A percentile compares a stretch with the other conserved stretches of the same genome.
These are phyloP conservation scores for Actinia tenebrosa DNA, from an alignment of 64 coral and sea anemone genomes.

Conservation along the genomic window DNA sequence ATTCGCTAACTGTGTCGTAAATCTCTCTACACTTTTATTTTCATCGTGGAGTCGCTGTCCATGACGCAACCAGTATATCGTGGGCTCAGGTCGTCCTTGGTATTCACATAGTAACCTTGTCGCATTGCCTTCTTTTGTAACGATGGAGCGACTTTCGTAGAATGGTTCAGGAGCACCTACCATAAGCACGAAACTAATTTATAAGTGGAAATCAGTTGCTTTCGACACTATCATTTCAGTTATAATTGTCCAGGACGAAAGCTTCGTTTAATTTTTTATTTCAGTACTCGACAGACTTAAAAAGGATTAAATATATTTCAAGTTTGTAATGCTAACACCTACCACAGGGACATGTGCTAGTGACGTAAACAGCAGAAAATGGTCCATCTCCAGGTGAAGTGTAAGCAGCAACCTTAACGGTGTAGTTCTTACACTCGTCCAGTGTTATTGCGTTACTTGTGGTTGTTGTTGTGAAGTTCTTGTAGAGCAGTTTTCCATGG, in stretches of 20 bases:
- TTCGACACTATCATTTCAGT: too few species aligned
- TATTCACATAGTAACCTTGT: slow-evolving; percentile 32
- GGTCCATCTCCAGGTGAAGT: not conserved
- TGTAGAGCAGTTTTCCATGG: not conserved
- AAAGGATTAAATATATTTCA: too few species aligned
- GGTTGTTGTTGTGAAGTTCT: not conserved
- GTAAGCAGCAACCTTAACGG: not conserved
- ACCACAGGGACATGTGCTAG: slow-evolving; percentile 28
- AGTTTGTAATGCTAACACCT: not conserved
- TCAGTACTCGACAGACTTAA: too few species aligned
- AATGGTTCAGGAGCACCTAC: not conserved
- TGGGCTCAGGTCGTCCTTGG: slow-evolving; percentile 45
- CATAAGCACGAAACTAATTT: too few species aligned
- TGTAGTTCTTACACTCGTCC: slow-evolving; percentile 29
- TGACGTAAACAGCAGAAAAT: not conserved
- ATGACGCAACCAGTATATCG: slow-evolving; percentile 31
- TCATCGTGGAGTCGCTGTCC: slow-evolving; percentile 16
- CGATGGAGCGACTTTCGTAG: not conserved
- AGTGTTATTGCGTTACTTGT: not conserved
- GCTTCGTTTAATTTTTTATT: too few species aligned
- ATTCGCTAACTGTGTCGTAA: slow-evolving; percentile 19
- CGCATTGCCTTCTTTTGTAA: slow-evolving; percentile 1
- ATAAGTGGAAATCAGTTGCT: too few species aligned
- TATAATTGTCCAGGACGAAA: too few species aligned
- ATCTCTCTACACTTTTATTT: not conserved